Base-by-base conservation (phyloP, 2,797 vertebrate genomes). In the Morus bassanus region DNA sequence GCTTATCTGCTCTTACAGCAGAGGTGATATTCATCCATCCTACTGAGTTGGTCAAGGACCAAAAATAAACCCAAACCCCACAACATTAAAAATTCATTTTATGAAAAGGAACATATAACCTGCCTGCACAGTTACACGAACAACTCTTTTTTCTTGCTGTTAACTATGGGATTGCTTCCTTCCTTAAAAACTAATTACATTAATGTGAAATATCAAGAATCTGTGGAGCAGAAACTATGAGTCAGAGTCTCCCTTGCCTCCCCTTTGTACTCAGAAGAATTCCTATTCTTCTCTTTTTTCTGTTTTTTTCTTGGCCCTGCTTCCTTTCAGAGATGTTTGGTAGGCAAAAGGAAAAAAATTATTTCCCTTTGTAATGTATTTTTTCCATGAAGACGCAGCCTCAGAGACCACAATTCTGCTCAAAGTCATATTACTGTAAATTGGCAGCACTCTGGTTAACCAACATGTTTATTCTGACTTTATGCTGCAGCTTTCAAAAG, bases 341-440 rank as follows among this genome's bases (percentile, higher is more conserved):
- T 10, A 80, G 21, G 22, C 13, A 57, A 48, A 88, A 68, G 1
- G 4, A 27, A 70, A 72, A 37, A 35, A 1, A 4, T 16, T 9
- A n/a, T 60, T 69, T 18, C 16, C 7, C 4, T 2, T 2, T 27
- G 13, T 28, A 48, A 78, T 0, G 0, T 18, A 18, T 46, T 37
- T 90, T 73, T 59, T 57, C 33, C 21, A 2, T 35, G 28, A 80
- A 88, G 50, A 23, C 5, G 1, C 16, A 43, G n/a, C 31, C 30
- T 63, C 33, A 83, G 70, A 90, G 43, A 59, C 5, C 18, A 30
- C 23, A 78, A 2, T 39, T 76, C 70, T 85, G 41, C n/a, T 56
- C 25, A 30, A 33, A 67, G 60, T 33, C 24, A 5, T 7, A 16
- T 7, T 67, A 18, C 7, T 78, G 15, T 25, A 72, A 56, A 43